A percentile compares a stretch with the other conserved stretches of the same genome.
These are phyloP conservation scores for Hiodon alosoides DNA, from an alignment of 2,113 vertebrate genomes.

Conservation along the genomic window DNA sequence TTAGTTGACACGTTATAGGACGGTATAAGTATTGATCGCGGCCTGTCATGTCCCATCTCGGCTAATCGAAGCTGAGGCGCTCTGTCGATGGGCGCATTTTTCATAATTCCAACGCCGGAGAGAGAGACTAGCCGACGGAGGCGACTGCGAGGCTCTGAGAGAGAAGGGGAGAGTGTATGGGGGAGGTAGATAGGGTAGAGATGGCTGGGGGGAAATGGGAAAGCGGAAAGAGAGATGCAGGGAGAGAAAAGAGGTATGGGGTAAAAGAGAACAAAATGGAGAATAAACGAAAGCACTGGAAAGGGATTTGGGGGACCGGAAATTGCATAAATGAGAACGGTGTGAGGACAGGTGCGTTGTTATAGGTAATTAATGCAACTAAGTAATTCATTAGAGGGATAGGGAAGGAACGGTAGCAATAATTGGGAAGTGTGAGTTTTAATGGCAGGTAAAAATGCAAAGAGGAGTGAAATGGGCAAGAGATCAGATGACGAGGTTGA, in stretches of 20 bases:
- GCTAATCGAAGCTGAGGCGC: conserved; percentile 98
- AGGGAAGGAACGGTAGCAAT: conserved; percentile 38
- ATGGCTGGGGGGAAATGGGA: conserved; percentile 59
- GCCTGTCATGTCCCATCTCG: conserved; percentile 98
- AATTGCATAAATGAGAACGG: too few relatives aligned
- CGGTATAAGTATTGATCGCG: conserved; percentile 97
- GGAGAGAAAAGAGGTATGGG: conserved; percentile 65
- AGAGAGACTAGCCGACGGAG: conserved; percentile 70
- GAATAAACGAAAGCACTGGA: conserved; percentile 23
- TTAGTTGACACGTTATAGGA: conserved; percentile 99
- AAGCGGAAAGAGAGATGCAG: conserved; percentile 66
- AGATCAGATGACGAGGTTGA: conserved; percentile 48
- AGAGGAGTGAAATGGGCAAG: conserved; percentile 55
- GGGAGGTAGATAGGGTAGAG: conserved; percentile 54
- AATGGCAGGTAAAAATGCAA: conserved; percentile 48
- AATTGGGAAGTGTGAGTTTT: conserved; percentile 51
- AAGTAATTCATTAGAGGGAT: conserved; percentile 39
- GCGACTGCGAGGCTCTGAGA: conserved; percentile 65
- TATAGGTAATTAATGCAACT: conserved; percentile 12
- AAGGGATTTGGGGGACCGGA: conserved; percentile 16
- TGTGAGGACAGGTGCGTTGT: conserved; percentile 45
- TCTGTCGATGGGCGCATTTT: conserved; percentile 97
- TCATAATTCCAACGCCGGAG: conserved; percentile 94
- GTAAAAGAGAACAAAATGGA: conserved; percentile 40
- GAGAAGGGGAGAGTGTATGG: conserved; percentile 51